Base-by-base conservation (phyloP, 2,113 vertebrate genomes). In the Lathamus discolor region DNA sequence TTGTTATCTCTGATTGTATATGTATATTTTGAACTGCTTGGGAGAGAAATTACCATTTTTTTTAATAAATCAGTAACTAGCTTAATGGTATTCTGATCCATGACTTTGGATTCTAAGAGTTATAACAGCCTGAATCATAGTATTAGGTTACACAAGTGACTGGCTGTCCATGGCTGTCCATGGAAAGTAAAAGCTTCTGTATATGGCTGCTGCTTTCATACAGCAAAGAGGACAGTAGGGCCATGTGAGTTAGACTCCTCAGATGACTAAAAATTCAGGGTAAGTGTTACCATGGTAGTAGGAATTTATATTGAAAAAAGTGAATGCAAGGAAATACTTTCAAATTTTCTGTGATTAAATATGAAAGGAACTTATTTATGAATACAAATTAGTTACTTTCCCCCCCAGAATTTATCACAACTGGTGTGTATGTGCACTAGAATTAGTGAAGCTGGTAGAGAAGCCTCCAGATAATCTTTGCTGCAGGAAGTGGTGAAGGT, bases 401-500 rank as follows among this genome's bases (percentile, higher is more conserved):
- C 4, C 11, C 14, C 44, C 3, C 13, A 14, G 33, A 77, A 70
- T 74, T 77, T 88, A 16, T 67, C 41, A 37, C 62, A 59, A 39
- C 24, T 16, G 25, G 9, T 28, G 29, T 25, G 11, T 41, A 23
- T 41, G 19, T 19, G 17, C 13, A 24, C 57, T 92, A 54, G 66
- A 84, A 46, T 64, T 64, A 73, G n/a, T 68, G 51, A 83, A 52
- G 41, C 28, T 82, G 73, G 57, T 72, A 84, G 66, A 82, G 70
- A 92, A 91, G 85, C 20, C 33, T 82, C 20, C 55, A n/a, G 79
- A 51, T 55, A 72, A 35, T 57, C 27, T 59, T 85, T 76, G 37
- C 73, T 93, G 61, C 57, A 76, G 87, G 94, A 96, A 96, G 80
- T 78, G 88, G 63, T 93, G 55, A 25, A 88, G 69, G 82, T 94